phyloP scores from a whole-genome alignment of 2,113 vertebrate genomes.

The Saccopteryx leptura region DNA sequence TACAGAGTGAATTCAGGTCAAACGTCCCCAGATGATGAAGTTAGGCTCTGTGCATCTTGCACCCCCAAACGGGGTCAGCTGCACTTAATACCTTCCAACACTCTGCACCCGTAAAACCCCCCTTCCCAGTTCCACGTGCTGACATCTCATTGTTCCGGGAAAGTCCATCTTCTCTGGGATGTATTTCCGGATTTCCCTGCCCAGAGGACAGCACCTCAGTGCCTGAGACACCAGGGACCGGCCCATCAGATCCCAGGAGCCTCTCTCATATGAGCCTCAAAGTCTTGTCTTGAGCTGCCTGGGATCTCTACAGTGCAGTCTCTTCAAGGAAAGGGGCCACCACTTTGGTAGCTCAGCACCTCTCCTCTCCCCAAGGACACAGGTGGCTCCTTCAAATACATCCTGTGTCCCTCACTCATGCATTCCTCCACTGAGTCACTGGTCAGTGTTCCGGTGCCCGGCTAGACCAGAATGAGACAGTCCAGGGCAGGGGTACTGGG shows the following conservation, averaged over 20 bases:
- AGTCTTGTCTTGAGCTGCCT: not conserved
- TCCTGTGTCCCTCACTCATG: not conserved
- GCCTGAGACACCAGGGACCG: not conserved
- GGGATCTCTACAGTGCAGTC: not conserved
- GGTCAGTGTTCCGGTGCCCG: not conserved
- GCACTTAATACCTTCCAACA: not conserved
- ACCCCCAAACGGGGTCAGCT: not conserved
- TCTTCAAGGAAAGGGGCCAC: not conserved
- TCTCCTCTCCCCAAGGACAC: not conserved
- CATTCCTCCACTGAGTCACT: not conserved
- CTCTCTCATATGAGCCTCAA: not conserved
- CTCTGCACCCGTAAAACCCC: not conserved
- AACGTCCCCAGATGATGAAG: conserved; percentile 47
- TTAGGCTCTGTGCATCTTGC: not conserved
- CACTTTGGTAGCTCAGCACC: not conserved
- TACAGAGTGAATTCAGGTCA: conserved; percentile 54
- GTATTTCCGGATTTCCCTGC: not conserved
- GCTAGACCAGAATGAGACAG: not conserved
- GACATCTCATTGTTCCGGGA: not conserved
- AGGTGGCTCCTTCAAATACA: not conserved
- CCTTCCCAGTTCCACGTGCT: not conserved
- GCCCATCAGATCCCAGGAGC: rapidly evolving
- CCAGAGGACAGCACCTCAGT: not conserved
- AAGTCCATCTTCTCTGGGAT: not conserved
- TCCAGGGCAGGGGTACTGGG: rapidly evolving